phyloP scores from a whole-genome alignment of 2,888 invertebrate species.

The Hedychridium roseum region DNA sequence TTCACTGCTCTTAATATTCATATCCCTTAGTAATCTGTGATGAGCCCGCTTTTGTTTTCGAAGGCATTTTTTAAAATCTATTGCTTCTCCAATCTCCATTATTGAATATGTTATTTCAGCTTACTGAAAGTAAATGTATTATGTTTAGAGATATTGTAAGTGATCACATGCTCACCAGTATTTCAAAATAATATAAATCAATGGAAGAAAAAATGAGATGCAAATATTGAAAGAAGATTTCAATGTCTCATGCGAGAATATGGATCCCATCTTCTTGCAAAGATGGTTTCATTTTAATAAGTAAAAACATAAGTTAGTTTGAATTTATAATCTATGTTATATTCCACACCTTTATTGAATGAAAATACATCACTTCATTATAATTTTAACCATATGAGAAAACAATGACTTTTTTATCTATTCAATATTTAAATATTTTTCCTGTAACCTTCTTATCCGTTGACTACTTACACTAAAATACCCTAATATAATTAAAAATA shows the following conservation, averaged over 20 bases:
- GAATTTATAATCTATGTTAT: background rate
- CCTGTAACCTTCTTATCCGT: background rate
- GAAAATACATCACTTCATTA: background rate
- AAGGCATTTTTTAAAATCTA: slow-evolving; percentile 32
- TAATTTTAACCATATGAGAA: no score
- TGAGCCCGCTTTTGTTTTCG: slow-evolving; percentile 56
- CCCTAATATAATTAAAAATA: background rate
- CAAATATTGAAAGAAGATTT: background rate
- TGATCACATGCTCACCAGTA: background rate
- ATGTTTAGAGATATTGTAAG: background rate
- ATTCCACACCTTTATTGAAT: background rate
- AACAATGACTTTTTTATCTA: background rate
- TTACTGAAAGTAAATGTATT: background rate
- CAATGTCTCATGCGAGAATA: background rate
- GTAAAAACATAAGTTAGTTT: no score
- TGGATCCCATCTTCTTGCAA: background rate
- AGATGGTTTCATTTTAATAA: no score
- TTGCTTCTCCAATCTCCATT: slow-evolving; percentile 13
- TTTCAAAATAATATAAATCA: background rate
- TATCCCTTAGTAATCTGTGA: slow-evolving; percentile 53
- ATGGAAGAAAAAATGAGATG: background rate
- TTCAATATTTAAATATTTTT: background rate
- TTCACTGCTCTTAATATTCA: slow-evolving; percentile 53
- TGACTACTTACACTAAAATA: background rate
- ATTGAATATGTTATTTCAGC: background rate